Conservation (phyloP, 1,140 invertebrate species). For the Pogonomyrmex californicus region DNA sequence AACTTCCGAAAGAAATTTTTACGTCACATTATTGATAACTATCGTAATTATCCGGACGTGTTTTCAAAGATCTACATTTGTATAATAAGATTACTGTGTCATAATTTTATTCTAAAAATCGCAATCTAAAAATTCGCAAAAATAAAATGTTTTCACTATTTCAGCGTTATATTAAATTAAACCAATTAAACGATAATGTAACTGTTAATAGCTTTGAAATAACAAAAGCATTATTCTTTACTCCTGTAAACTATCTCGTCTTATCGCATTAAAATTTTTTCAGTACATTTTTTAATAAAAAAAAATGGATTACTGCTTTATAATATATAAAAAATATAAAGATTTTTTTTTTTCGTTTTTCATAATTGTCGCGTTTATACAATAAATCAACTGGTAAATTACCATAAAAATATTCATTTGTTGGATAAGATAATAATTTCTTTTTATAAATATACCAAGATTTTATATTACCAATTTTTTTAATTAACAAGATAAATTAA, state of each 20-base stretch:
- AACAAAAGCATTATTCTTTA: neutral
- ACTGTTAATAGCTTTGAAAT: neutral
- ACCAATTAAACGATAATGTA: neutral
- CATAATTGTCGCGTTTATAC: neutral
- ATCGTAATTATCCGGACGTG: neutral
- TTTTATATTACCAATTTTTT: conserved; percentile 1
- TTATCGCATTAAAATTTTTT: neutral
- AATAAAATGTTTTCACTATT: conserved; percentile 16
- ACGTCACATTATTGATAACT: neutral
- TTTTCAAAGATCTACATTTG: conserved; percentile 1
- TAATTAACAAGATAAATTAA: neutral
- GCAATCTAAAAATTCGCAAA: neutral
- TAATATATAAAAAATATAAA: neutral
- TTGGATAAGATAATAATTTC: neutral
- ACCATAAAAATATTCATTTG: neutral
- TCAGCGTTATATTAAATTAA: neutral
- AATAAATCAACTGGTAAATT: neutral
- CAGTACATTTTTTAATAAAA: neutral
- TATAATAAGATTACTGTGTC: neutral
- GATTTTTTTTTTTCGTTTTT: neutral
- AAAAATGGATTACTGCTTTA: neutral
- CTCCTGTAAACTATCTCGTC: neutral
- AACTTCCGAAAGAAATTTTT: conserved; percentile 37
- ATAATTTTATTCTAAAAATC: neutral
- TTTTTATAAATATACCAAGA: neutral